A percentile compares a stretch with the other conserved stretches of the same genome.
phyloP scores from a whole-genome alignment of 2,888 invertebrate genomes.

The Philhelius pedissequus region DNA sequence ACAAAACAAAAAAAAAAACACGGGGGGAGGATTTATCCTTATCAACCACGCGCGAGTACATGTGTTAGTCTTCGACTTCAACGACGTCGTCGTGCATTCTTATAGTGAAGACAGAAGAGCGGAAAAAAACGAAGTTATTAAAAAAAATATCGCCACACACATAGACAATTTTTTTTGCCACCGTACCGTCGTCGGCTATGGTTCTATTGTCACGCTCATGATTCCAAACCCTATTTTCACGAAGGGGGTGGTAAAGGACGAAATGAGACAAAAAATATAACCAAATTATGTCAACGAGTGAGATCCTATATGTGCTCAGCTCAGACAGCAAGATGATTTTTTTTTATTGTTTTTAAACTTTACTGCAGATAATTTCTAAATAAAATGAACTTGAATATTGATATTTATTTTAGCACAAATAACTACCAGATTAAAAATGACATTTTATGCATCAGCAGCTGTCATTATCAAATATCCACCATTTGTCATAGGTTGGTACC shows the following conservation, averaged over 20 bases:
- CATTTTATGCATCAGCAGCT: neutral
- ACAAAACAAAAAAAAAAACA: conserved; percentile 24
- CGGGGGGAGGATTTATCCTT: conserved; percentile 66
- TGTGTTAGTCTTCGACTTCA: conserved; percentile 57
- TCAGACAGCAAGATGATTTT: neutral
- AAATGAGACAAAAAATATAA: conserved; percentile 58
- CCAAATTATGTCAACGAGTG: conserved; percentile 20
- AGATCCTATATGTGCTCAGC: conserved; percentile 21
- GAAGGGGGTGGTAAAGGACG: conserved; percentile 25
- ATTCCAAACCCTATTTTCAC: conserved; percentile 33
- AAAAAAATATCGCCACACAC: conserved; percentile 62
- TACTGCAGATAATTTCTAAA: neutral
- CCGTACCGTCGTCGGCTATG: no score
- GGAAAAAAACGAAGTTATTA: conserved; percentile 37
- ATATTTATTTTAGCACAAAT: neutral
- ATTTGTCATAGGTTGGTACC: no score
- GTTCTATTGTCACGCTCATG: conserved; percentile 64
- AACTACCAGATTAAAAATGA: neutral
- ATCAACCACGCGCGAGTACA: conserved; percentile 62
- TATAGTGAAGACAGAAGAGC: neutral
- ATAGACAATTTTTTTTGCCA: conserved; percentile 54
- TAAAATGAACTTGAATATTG: neutral
- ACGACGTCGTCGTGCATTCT: conserved; percentile 36
- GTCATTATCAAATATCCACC: neutral
- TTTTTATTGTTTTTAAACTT: no score